Evolutionary conservation across 2,888 invertebrate genomes (phyloP).

Genomic region (Nymphalis urticae): DNA sequence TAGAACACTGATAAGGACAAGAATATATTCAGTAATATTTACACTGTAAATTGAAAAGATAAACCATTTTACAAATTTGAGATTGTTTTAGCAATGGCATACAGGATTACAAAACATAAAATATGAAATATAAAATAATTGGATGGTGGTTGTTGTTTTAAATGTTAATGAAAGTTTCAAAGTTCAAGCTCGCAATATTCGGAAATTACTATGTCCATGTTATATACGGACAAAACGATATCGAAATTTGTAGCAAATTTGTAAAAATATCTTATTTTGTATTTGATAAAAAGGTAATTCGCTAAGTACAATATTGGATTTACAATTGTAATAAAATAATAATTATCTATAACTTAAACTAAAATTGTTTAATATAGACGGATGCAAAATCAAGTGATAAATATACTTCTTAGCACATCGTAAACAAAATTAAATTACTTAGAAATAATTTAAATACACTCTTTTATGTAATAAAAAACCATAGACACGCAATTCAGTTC

Average conservation of each 20-base stretch:
- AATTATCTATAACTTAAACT: constrained; percentile 31
- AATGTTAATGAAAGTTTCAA: too few species aligned
- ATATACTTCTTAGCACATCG: constrained; percentile 25
- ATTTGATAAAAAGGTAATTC: constrained; percentile 24
- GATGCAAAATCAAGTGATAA: constrained; percentile 33
- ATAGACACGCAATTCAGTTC: constrained; percentile 43
- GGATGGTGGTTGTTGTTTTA: too few species aligned
- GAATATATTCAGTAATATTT: constrained; percentile 21
- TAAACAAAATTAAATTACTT: constrained; percentile 24
- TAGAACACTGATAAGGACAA: constrained; percentile 13
- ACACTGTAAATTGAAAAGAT: constrained; percentile 12
- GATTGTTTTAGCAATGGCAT: constrained; percentile 2
- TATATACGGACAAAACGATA: too few species aligned
- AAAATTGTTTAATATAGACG: constrained; percentile 33
- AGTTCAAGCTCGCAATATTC: too few species aligned
- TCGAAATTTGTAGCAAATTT: not conserved
- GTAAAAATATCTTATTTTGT: constrained; percentile 4
- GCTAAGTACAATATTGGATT: constrained; percentile 34
- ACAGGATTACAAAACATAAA: not conserved
- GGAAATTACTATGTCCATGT: too few species aligned
- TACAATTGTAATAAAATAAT: constrained; percentile 27
- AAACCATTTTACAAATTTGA: constrained; percentile 8
- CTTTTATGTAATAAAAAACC: constrained; percentile 36
- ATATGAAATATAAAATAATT: too few species aligned
- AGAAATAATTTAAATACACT: constrained; percentile 43